These are phyloP conservation scores for Phycodurus eques DNA, from an alignment of 2,113 vertebrate genomes.

Conservation along the genomic window DNA sequence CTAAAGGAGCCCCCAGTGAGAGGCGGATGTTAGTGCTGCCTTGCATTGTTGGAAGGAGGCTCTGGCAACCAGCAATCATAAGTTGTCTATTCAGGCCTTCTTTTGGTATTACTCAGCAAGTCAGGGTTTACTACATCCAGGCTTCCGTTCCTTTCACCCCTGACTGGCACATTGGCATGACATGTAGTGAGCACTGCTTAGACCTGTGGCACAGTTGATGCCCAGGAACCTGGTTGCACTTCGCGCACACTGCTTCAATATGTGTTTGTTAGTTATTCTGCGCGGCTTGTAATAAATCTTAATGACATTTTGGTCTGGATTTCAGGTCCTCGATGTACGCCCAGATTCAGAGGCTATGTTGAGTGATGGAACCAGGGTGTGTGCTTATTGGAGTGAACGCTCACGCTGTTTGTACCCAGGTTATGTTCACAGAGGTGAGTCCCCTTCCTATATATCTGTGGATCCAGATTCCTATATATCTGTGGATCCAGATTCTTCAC, in stretches of 20 bases:
- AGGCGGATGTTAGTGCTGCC: conserved; percentile 69
- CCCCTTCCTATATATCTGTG: background rate
- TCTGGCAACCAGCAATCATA: conserved; percentile 77
- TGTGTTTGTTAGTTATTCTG: conserved; percentile 41
- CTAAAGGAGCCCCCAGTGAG: conserved; percentile 73
- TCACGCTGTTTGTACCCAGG: conserved; percentile 92
- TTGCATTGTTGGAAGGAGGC: conserved; percentile 69
- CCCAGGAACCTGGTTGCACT: conserved; percentile 57
- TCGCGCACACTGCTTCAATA: conserved; percentile 40
- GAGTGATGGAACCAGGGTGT: conserved; percentile 84
- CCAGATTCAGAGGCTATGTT: conserved; percentile 82
- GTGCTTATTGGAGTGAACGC: conserved; percentile 94
- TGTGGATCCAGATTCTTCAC: background rate
- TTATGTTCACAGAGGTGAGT: conserved; percentile 84
- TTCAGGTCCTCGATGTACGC: conserved; percentile 85
- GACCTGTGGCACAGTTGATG: conserved; percentile 68
- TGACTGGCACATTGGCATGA: conserved; percentile 76
- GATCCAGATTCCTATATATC: background rate
- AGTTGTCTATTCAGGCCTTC: conserved; percentile 70
- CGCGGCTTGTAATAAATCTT: conserved; percentile 61
- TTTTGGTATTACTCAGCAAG: conserved; percentile 78
- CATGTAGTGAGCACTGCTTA: conserved; percentile 72
- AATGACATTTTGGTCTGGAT: conserved; percentile 57
- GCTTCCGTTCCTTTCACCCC: conserved; percentile 75
- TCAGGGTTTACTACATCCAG: conserved; percentile 77